These are phyloP conservation scores for Lithobius niger DNA, from an alignment of 1,140 invertebrate genomes.

Conservation along the genomic window DNA sequence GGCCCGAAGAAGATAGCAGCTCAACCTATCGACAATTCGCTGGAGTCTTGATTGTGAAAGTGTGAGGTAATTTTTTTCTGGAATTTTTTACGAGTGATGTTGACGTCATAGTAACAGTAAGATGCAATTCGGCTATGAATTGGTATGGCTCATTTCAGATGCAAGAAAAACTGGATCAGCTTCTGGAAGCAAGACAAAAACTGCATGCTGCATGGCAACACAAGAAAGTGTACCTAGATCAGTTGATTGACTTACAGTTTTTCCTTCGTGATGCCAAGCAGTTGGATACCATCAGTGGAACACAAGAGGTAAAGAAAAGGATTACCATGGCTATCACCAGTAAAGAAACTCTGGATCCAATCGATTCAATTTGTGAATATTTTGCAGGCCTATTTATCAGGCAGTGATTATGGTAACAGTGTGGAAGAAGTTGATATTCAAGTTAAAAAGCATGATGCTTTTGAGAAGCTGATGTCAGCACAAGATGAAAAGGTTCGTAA, in stretches of 20 bases:
- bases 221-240: slow-evolving; percentile 79
- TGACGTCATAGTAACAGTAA: too few species aligned
- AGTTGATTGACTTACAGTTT: slow-evolving; percentile 85
- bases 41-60: too few species aligned
- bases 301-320: slow-evolving; percentile 62
- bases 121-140: too few species aligned
- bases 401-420: slow-evolving; percentile 31
- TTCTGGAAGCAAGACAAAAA: slow-evolving; percentile 61
- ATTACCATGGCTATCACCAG: too few species aligned
- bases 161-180: slow-evolving; percentile 56
- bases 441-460: slow-evolving; percentile 82
- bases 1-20: too few species aligned
- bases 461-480: slow-evolving; percentile 67
- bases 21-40: too few species aligned
- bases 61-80: too few species aligned
- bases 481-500: slow-evolving; percentile 62
- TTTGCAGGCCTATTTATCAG: slow-evolving; percentile 32
- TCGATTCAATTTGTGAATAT: too few species aligned
- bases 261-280: slow-evolving; percentile 91
- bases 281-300: slow-evolving; percentile 70
- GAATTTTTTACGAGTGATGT: too few species aligned
- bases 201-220: slow-evolving; percentile 74
- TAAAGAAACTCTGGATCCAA: too few species aligned
- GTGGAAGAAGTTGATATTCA: slow-evolving; percentile 75
- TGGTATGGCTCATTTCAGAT: too few species aligned